Percentiles rank a stretch among this genome's conserved stretches.
Conservation (phyloP, 2,113 vertebrate genomes). For the Dipodomys ordii region DNA sequence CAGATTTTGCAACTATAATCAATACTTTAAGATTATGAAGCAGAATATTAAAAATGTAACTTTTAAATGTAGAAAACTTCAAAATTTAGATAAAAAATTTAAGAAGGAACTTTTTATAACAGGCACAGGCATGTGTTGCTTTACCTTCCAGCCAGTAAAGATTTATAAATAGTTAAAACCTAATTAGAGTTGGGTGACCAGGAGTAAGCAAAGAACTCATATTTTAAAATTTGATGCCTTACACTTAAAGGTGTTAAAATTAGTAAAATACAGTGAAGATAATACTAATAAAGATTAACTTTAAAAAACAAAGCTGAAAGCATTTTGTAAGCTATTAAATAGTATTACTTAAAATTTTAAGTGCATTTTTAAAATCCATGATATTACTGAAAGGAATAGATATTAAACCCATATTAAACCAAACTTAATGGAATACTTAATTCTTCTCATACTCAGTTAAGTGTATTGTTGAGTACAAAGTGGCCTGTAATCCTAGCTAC, state of each 20-base stretch:
- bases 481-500: no score
- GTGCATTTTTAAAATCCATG: background rate
- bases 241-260: constrained; percentile 22
- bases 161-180: background rate
- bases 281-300: no score
- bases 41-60: background rate
- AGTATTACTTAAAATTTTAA: constrained; percentile 1
- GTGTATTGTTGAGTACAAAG: background rate
- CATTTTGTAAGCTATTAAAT: constrained; percentile 47
- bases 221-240: constrained; percentile 31
- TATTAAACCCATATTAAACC: constrained; percentile 1
- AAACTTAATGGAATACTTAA: constrained; percentile 29
- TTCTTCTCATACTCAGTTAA: constrained; percentile 18
- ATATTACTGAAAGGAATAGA: background rate
- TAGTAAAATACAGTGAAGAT: no score
- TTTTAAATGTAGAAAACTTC: constrained; percentile 45
- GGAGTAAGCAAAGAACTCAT: background rate
- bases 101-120: background rate
- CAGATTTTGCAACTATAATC: constrained; percentile 3
- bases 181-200: background rate
- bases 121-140: background rate
- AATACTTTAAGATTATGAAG: constrained; percentile 33
- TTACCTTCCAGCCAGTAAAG: background rate
- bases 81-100: constrained; percentile 56
- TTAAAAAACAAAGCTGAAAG: background rate